Conservation (phyloP, 1,140 invertebrate genomes). For the Heliconius himera region DNA sequence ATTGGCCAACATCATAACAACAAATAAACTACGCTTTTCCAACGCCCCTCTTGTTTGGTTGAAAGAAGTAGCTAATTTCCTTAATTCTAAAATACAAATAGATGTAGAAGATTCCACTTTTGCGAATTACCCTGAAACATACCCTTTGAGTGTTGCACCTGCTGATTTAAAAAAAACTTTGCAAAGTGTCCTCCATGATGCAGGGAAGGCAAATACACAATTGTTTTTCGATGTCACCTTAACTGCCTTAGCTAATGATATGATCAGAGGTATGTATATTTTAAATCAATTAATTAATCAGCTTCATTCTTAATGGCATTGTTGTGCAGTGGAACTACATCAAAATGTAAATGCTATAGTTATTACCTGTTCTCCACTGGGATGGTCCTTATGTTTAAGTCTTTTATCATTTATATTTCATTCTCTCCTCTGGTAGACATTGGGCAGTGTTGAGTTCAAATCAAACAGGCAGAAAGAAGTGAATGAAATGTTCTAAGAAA, state of each 20-base stretch:
- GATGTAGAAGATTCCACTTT: conserved; percentile 84
- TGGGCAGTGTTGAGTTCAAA: too few relatives aligned
- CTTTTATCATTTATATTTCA: too few relatives aligned
- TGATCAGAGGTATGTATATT: conserved; percentile 82
- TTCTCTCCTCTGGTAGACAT: too few relatives aligned
- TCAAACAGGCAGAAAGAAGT: too few relatives aligned
- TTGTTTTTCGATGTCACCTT: conserved; percentile 86
- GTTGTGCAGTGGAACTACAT: too few relatives aligned
- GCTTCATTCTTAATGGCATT: too few relatives aligned
- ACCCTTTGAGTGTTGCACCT: conserved; percentile 82
- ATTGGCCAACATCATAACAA: conserved; percentile 80
- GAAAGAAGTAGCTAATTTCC: conserved; percentile 84
- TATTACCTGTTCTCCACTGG: too few relatives aligned
- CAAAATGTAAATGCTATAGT: too few relatives aligned
- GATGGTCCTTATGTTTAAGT: too few relatives aligned
- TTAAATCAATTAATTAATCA: too few relatives aligned
- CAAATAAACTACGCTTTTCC: conserved; percentile 82
- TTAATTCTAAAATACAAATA: conserved; percentile 84
- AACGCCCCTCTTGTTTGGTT: conserved; percentile 84
- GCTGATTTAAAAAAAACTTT: conserved; percentile 79
- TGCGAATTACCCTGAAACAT: conserved; percentile 74
- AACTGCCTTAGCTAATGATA: conserved; percentile 85
- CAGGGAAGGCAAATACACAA: conserved; percentile 82
- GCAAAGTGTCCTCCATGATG: conserved; percentile 82
- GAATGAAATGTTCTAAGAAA: too few relatives aligned